Evolutionary conservation across 2,888 invertebrate species (phyloP), one percentile per base, ranked within the genome.

Genomic region (Pristionchus entomophagus): DNA sequence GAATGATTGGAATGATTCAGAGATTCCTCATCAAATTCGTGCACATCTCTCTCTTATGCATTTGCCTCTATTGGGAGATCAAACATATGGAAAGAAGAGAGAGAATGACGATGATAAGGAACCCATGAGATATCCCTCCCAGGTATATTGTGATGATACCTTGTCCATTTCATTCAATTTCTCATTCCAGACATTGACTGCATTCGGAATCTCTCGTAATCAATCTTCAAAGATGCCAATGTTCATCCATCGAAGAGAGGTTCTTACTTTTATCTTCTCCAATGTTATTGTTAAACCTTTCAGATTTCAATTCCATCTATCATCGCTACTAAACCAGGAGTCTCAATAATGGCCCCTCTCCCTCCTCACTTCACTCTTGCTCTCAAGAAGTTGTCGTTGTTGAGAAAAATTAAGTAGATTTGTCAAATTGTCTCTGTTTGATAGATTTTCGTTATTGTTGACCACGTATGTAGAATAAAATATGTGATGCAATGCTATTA

Each of bases 91-190:
- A 38, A 69, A 69, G 26, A 56, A 59, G 83, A 51, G 29, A 29
- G 51, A 10, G n/a, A n/a, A n/a, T n/a, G n/a, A n/a, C n/a, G 45
- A 45, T 45, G 45, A 45, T n/a, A 45, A 45, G 29, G 12, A 32
- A 38, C 84, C 84, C 12, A 84, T 84, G 84, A 84, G 84, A 84
- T 84, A 84, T 73, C 84, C 84, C 17, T 53, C 84, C 12, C 49
- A 84, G 53, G 84, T 84, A 53, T 38, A n/a, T 3, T 12, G 22
- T 29, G 26, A 3, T 32, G 6, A 26, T 19, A 2, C 3, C 17
- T n/a, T 77, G 19, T 10, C 26, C 1, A 77, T 10, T 0, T n/a
- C 17, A 10, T 78, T 49, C 1, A 29, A 26, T n/a, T 49, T 26
- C 8, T n/a, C 8, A n/a, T 62, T 83, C 8, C 19, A 83, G 83